Evolutionary conservation across 1,140 invertebrate genomes (phyloP), one percentile per base, ranked within the genome.

Genomic region (Drosophila setifemur): DNA sequence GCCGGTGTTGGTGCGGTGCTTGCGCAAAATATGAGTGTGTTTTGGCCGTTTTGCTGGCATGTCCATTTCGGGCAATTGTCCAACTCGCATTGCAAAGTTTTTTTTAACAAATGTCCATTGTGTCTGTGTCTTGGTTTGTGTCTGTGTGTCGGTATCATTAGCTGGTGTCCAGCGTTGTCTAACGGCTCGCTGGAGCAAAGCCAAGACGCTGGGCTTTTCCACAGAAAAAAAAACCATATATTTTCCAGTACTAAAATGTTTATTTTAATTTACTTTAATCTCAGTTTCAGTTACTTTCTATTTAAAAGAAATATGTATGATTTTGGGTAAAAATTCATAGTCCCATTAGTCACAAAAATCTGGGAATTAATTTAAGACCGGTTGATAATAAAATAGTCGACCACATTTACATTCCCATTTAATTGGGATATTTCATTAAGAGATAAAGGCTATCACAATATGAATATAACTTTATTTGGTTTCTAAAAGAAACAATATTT

Each of bases 11-110:
- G 1, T 7, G 44, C 18, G 26, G 31, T 39, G 33, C 47, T 73
- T 82, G 73, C 76, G 77, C 61, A 82, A 79, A 72, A 47, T 70
- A 21, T 58, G 40, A 43, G 25, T 58, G 18, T 40, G 5, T 25
- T 23, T 23, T 19, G 25, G 25, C 14, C 25, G 12, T 25, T 47
- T 31, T 58, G 14, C 44, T 29, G 8, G 14, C 28, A 7, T 52
- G 45, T 33, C 66, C 66, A 68, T 68, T 69, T 69, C 49, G 63
- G 66, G 66, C 66, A 40, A 29, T 57, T 69, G 63, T 69, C 66
- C 66, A 69, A 64, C 23, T 64, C 12, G 25, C 31, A 55, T 68
- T 68, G 64, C 64, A 21, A 44, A 44, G 57, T 60, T 39, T 60
- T 44, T 60, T 44, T 25, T 57, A 26, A 64, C 60, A 64, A 63